Evolutionary conservation across 2,113 vertebrate genomes (phyloP).

Genomic region (Tychaedon coryphoeus): DNA sequence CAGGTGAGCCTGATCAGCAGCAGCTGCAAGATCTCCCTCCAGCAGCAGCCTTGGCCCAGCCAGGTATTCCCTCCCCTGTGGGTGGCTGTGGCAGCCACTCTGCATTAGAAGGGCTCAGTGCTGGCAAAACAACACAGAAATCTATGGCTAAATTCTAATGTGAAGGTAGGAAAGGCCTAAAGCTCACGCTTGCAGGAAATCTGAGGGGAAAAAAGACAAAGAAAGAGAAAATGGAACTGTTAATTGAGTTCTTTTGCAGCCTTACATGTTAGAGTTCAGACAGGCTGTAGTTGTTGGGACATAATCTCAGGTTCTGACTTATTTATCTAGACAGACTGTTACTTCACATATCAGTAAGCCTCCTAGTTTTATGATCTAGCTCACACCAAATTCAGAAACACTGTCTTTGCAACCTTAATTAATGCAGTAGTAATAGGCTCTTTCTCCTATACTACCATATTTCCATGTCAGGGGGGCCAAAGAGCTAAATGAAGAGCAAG

Average conservation of each 20-base stretch:
- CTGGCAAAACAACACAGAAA: neutral
- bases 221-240: neutral
- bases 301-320: neutral
- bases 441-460: neutral
- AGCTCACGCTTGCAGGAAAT: neutral
- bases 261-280: neutral
- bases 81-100: accelerated
- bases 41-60: neutral
- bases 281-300: neutral
- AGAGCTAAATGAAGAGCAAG: neutral
- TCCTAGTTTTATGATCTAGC: neutral
- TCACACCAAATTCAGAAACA: neutral
- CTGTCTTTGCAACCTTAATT: neutral
- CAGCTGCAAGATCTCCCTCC: neutral
- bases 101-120: neutral
- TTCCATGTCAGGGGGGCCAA: neutral
- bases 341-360: neutral
- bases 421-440: neutral
- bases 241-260: neutral
- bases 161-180: neutral
- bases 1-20: neutral
- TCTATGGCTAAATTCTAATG: neutral
- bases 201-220: accelerated
- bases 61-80: neutral
- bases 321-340: neutral